Conservation (phyloP, 2,797 vertebrate genomes). For the Propithecus perrieri region DNA sequence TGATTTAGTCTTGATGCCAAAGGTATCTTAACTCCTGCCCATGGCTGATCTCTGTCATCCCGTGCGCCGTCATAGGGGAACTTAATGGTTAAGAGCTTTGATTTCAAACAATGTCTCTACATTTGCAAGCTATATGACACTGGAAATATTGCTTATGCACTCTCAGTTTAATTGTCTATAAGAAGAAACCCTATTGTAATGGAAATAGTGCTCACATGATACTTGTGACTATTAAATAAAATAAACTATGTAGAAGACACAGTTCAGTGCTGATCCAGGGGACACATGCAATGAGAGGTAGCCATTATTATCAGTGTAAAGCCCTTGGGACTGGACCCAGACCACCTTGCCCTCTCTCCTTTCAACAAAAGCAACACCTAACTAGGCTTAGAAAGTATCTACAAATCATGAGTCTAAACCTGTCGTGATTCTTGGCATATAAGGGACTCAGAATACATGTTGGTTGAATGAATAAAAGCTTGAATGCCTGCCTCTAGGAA, state of each 20-base stretch:
- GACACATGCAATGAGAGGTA: neutral
- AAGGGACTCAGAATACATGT: neutral
- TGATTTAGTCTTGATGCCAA: neutral
- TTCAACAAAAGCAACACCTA: neutral
- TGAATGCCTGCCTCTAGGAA: neutral
- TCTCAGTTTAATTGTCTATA: neutral
- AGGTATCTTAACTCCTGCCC: neutral
- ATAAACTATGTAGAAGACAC: neutral
- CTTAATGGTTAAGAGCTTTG: neutral
- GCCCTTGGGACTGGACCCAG: fast-evolving
- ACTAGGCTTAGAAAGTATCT: neutral
- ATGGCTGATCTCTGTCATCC: too few species aligned
- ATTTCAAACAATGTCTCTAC: neutral
- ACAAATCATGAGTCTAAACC: neutral
- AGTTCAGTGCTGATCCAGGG: neutral
- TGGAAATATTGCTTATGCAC: neutral
- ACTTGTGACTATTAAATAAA: neutral
- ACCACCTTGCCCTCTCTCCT: neutral
- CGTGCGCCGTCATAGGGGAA: neutral
- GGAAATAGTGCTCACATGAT: neutral
- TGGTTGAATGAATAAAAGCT: neutral
- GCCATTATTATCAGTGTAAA: neutral
- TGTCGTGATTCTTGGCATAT: neutral
- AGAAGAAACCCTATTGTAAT: neutral
- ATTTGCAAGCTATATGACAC: neutral